Conservation (phyloP, 2,888 invertebrate genomes). For the Timema cristinae region DNA sequence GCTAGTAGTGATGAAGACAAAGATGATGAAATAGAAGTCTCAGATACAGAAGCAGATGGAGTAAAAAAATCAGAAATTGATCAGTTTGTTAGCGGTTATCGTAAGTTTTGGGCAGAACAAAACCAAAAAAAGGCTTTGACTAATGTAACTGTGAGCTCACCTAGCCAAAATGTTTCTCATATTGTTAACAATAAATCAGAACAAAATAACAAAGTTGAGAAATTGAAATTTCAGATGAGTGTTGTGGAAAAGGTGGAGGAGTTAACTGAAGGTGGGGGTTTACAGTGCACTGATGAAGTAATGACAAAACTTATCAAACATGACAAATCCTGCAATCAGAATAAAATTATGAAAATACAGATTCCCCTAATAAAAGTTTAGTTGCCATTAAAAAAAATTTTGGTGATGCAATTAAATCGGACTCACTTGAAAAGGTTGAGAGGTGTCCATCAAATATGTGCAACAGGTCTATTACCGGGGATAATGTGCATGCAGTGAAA, state of each 20-base stretch:
- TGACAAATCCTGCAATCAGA: constrained; percentile 43
- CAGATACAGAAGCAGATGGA: constrained; percentile 30
- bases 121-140: constrained; percentile 37
- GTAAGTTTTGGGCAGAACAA: constrained; percentile 65
- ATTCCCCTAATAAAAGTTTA: not conserved
- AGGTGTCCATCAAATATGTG: too few species aligned
- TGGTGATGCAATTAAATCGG: not conserved
- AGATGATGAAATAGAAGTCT: constrained; percentile 42
- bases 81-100: constrained; percentile 62
- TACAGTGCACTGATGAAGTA: not conserved
- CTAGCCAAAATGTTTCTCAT: not conserved
- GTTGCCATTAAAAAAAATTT: not conserved
- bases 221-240: constrained; percentile 50
- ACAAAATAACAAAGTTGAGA: constrained; percentile 24
- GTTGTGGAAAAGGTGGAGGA: constrained; percentile 45
- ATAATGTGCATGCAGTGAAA: too few species aligned
- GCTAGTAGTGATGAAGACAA: constrained; percentile 49
- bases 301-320: not conserved
- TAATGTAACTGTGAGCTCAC: not conserved
- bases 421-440: not conserved
- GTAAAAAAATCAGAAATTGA: constrained; percentile 53
- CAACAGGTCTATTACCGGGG: too few species aligned
- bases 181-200: not conserved
- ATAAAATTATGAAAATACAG: constrained; percentile 32
- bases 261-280: constrained; percentile 19